Evolutionary conservation across 2,113 vertebrate genomes (phyloP).

Genomic region (Lepus timidus): DNA sequence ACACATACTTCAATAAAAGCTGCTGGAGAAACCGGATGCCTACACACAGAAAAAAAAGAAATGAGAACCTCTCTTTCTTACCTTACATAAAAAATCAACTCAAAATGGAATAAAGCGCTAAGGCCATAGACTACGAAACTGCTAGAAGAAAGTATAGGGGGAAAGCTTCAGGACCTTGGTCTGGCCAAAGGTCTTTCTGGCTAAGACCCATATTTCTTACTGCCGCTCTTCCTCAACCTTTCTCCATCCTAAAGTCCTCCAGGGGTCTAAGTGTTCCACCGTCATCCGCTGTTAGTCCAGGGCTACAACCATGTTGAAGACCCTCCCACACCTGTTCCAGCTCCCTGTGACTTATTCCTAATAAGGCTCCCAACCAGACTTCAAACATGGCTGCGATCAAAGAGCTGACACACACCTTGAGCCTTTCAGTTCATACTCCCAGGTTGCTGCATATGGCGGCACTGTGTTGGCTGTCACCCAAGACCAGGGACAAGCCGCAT

Average conservation of each 20-base stretch:
- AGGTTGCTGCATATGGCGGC: accelerated
- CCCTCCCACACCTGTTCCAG: background rate
- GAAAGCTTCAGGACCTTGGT: background rate
- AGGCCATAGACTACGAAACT: background rate
- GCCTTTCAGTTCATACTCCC: background rate
- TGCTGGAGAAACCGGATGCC: background rate
- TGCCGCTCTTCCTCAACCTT: background rate
- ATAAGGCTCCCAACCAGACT: background rate
- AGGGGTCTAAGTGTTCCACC: background rate
- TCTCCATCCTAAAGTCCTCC: background rate
- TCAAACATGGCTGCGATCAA: accelerated
- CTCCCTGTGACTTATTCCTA: background rate
- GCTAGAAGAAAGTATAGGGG: background rate
- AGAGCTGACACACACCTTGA: no score
- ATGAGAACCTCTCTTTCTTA: background rate
- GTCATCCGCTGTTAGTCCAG: background rate
- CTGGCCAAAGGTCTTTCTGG: background rate
- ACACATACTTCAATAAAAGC: background rate
- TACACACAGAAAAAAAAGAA: background rate
- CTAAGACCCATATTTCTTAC: background rate
- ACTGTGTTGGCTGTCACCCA: background rate
- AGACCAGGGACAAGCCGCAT: background rate
- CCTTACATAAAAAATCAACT: background rate
- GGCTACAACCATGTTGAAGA: background rate
- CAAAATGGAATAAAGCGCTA: background rate